A percentile compares a stretch with the other conserved stretches of the same genome.
These are phyloP conservation scores for Pasiphila rectangulata DNA, from an alignment of 2,888 invertebrate species.

Conservation along the genomic window DNA sequence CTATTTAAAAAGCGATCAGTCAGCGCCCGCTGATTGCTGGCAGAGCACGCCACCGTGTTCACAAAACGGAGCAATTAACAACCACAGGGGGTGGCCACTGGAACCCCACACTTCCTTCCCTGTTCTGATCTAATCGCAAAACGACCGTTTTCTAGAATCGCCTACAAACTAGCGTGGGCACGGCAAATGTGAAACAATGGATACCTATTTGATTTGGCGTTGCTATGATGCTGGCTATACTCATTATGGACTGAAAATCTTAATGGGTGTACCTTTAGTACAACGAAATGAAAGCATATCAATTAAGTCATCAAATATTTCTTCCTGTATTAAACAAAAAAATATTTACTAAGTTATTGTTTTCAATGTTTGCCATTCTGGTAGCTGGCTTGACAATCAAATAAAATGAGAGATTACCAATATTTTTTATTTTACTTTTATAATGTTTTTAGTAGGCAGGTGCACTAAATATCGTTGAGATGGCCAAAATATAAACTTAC, in stretches of 20 bases:
- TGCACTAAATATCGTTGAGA: no score
- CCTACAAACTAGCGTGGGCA: constrained; percentile 74
- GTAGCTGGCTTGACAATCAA: no score
- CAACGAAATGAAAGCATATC: no score
- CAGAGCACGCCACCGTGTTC: constrained; percentile 78
- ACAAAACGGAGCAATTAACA: constrained; percentile 81
- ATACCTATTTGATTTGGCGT: constrained; percentile 34
- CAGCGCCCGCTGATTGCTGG: constrained; percentile 76
- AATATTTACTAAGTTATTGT: no score
- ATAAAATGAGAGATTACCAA: no score
- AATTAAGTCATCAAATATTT: no score
- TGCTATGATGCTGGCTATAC: constrained; percentile 24
- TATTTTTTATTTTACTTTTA: no score
- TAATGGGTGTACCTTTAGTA: background rate
- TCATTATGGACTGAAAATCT: constrained; percentile 4
- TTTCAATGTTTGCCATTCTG: background rate
- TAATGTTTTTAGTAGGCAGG: no score
- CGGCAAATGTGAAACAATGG: constrained; percentile 34
- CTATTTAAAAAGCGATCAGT: constrained; percentile 82
- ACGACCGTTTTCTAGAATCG: constrained; percentile 81
- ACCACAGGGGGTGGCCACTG: constrained; percentile 32
- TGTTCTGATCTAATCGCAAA: constrained; percentile 77
- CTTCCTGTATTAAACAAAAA: no score
- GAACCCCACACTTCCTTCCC: constrained; percentile 50
- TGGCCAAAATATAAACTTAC: no score